phyloP scores from a whole-genome alignment of 2,888 invertebrate species.

The Acronicta alni region DNA sequence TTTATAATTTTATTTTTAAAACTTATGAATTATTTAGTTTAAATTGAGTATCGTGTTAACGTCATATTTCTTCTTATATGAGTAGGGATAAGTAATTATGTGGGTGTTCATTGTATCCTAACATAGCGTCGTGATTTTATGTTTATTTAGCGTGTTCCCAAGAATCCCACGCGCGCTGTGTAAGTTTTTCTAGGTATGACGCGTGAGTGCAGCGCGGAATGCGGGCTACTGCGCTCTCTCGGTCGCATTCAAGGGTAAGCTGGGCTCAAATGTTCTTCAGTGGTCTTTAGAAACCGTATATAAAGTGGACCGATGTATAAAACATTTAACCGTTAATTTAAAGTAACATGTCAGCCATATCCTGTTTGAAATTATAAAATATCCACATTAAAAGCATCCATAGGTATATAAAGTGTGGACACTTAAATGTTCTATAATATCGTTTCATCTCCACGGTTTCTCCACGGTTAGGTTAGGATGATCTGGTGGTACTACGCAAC shows the following conservation, averaged over 20 bases:
- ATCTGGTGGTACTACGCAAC: constrained; percentile 14
- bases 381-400: not conserved
- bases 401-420: no score
- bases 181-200: constrained; percentile 77
- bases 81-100: constrained; percentile 30
- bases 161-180: constrained; percentile 72
- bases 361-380: not conserved
- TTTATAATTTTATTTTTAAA: not conserved
- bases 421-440: not conserved
- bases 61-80: constrained; percentile 16
- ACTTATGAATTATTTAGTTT: no score
- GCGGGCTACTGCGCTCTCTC: constrained; percentile 65
- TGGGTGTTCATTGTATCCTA: constrained; percentile 66
- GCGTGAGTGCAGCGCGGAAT: constrained; percentile 73
- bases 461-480: no score
- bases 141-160: constrained; percentile 71
- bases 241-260: constrained; percentile 56
- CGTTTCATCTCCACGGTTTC: constrained; percentile 13
- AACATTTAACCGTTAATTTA: constrained; percentile 1
- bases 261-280: constrained; percentile 47
- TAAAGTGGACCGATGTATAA: constrained; percentile 27
- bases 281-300: constrained; percentile 43
- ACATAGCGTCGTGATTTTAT: constrained; percentile 63
- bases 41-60: constrained; percentile 3
- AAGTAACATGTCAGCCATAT: not conserved